Evolutionary conservation across 2,888 invertebrate species (phyloP), one percentile per base, ranked within the genome.

Genomic region (Ormyrus pomaceus): DNA sequence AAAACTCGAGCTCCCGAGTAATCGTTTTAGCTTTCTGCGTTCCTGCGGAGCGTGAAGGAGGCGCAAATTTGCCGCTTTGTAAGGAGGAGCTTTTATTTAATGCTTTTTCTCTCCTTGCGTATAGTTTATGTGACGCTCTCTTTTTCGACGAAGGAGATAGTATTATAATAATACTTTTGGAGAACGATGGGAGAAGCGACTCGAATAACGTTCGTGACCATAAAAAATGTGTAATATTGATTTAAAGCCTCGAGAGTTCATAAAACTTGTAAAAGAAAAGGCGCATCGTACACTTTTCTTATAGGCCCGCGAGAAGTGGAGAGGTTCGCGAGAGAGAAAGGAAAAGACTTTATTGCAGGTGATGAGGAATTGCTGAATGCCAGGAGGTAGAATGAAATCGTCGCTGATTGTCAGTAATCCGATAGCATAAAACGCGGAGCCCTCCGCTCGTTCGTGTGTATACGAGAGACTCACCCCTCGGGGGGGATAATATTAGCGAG

Each of bases 351-450:
- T 64, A 77, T 70, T 65, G 45, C 65, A 70, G 81, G 71, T 78
- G 81, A 70, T 71, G 75, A 73, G 65, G 72, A 64, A 72, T 76
- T 46, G 59, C 34, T 8, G 68, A 68, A 55, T 53, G 62, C 76
- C 45, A 19, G 45, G 34, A 19, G 70, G 50, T 71, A 66, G 66
- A 71, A 81, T 75, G 78, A 78, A 78, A 78, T 75, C 71, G 81
- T 71, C 78, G 78, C 55, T 78, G 81, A 81, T 81, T 75, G 81
- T 66, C 51, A 56, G 74, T 78, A 75, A 81, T 78, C 74, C 81
- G 73, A 73, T 80, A 80, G 50, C 61, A 48, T 53, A 69, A 80
- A 84, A 85, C 86, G 85, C 85, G 85, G 34, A 86, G 86, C 85
- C 83, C 83, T 85, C 84, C 82, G 83, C 68, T 77, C 71, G 79